Conservation (phyloP, 2,888 invertebrate genomes). For the Drosophila maculinotata region DNA sequence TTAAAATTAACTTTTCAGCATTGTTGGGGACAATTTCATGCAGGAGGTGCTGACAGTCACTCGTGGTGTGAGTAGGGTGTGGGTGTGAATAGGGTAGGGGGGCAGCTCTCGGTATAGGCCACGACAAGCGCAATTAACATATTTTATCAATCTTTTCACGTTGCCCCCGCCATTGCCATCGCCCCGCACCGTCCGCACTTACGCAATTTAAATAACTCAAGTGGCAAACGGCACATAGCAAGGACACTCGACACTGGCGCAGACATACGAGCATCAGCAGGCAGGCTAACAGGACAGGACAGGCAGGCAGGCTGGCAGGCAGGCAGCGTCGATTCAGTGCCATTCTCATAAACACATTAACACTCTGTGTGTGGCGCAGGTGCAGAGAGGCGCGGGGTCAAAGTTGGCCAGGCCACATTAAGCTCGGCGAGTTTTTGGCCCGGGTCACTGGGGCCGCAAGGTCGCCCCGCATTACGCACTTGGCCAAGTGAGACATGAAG, state of each 20-base stretch:
- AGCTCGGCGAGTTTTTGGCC: constrained; percentile 46
- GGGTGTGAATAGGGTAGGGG: not conserved
- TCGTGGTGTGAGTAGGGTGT: constrained; percentile 1
- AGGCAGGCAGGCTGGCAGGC: not conserved
- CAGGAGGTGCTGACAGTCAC: constrained; percentile 40
- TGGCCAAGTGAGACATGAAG: constrained; percentile 54
- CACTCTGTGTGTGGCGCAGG: constrained; percentile 65
- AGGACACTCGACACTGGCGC: constrained; percentile 62
- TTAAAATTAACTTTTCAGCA: constrained; percentile 78
- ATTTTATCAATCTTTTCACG: constrained; percentile 75
- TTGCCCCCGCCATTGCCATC: constrained; percentile 10
- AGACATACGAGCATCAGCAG: constrained; percentile 41
- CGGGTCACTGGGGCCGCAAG: constrained; percentile 55
- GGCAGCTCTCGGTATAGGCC: constrained; percentile 21
- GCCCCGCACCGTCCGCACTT: constrained; percentile 44
- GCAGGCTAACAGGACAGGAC: constrained; percentile 11
- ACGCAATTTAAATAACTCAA: constrained; percentile 79
- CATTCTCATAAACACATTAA: constrained; percentile 75
- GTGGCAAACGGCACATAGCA: constrained; percentile 65
- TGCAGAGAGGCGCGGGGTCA: constrained; percentile 49
- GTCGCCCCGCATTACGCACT: constrained; percentile 71
- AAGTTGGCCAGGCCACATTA: constrained; percentile 71
- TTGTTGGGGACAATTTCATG: constrained; percentile 69
- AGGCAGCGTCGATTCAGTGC: constrained; percentile 49
- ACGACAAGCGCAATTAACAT: constrained; percentile 75